A percentile compares a stretch with the other conserved stretches of the same genome.
Evolutionary conservation across 2,888 invertebrate species (phyloP).

Genomic region (Torymus aiolomorphi): DNA sequence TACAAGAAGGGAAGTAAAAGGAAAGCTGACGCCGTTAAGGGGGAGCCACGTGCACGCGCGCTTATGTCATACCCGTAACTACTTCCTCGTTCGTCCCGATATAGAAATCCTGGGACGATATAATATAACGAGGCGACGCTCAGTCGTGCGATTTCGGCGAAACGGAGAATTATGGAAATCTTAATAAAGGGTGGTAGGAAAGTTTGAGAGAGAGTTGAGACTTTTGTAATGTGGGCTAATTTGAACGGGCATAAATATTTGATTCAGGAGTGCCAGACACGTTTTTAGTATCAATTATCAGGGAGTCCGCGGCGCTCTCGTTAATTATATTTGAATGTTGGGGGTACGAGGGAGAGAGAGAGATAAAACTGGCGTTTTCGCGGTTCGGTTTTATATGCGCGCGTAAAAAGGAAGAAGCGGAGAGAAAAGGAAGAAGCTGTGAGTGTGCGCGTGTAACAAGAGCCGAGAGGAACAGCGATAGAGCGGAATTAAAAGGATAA

Average conservation of each 20-base stretch:
- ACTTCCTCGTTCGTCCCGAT: constrained; percentile 19
- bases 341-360: background rate
- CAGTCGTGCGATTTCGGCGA: constrained; percentile 12
- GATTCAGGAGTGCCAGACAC: no score
- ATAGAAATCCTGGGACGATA: constrained; percentile 22
- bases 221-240: no score
- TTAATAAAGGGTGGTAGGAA: constrained; percentile 23
- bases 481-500: constrained; percentile 32
- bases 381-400: no score
- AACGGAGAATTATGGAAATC: constrained; percentile 50
- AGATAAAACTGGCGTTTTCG: background rate
- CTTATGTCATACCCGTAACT: constrained; percentile 11
- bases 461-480: background rate
- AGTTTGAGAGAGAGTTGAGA: background rate
- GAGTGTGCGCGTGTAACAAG: background rate
- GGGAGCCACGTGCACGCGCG: background rate
- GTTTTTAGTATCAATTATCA: no score
- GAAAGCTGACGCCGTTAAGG: no score
- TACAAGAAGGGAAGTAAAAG: no score
- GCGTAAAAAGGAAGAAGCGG: background rate
- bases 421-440: no score
- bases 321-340: no score
- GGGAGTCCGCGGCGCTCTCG: no score
- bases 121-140: background rate
- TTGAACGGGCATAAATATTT: no score